Evolutionary conservation across 2,888 invertebrate genomes (phyloP), one percentile per base, ranked within the genome.

Genomic region (Epirrita christyi): DNA sequence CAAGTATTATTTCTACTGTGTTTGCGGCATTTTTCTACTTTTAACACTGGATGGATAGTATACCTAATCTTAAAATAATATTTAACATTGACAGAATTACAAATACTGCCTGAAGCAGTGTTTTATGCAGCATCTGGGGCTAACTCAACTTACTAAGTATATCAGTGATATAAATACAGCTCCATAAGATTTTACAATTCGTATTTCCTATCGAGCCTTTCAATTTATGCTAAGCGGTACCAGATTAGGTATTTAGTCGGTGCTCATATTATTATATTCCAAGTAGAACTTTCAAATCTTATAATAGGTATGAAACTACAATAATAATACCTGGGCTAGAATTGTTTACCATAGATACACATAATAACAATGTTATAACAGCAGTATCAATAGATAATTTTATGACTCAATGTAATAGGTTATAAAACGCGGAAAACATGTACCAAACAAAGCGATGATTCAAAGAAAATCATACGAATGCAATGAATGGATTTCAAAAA

Each of bases 401-500:
- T 27, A 57, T 54, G 61, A 61, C 29, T 54, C 56, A 54, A 6
- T n/a, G n/a, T 10, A 11, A 8, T 28, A 42, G 32, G 43, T 40
- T 29, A 29, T 10, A 50, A n/a, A 50, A 55, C 36, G 48, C 13
- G 40, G 34, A 42, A 54, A 41, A 44, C 29, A 7, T n/a, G n/a
- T n/a, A 21, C n/a, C 14, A 54, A 43, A 63, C 46, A 53, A 55
- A 38, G 44, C 40, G 52, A 57, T 55, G 55, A 61, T 51, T 56
- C 53, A 60, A 51, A 48, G 45, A 48, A 55, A 59, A 54, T 57
- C 38, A 47, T 51, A 57, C 50, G 51, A 61, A 55, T 55, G 53
- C 49, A 38, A 50, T n/a, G n/a, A n/a, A n/a, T 40, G 45, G 43
- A 52, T 55, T 59, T 40, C 45, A 37, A 53, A 73, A 77, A 72